A percentile compares a stretch with the other conserved stretches of the same genome.
These are phyloP conservation scores for Diuraphis noxia DNA, from an alignment of 1,140 invertebrate genomes.

Conservation along the genomic window DNA sequence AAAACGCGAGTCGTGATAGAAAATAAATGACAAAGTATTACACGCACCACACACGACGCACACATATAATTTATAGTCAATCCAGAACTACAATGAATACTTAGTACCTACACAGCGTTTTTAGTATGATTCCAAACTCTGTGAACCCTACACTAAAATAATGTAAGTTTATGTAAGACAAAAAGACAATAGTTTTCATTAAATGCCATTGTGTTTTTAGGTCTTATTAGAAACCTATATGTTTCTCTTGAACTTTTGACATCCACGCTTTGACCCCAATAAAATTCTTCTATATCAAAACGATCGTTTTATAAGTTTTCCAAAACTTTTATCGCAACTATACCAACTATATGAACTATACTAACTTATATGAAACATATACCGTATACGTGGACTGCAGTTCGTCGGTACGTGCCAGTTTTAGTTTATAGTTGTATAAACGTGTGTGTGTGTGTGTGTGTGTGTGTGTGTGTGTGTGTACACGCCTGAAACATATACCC, in stretches of 20 bases:
- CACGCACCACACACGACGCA: too few relatives aligned
- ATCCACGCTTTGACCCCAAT: neutral
- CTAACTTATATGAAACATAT: neutral
- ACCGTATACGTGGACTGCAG: neutral
- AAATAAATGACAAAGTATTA: neutral
- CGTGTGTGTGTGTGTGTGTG: neutral
- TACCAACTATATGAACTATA: neutral
- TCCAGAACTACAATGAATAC: neutral
- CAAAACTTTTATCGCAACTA: neutral
- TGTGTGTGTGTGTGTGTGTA: neutral
- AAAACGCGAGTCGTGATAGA: neutral
- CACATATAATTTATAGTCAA: neutral
- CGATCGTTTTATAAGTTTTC: constrained; percentile 8
- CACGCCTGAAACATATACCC: neutral
- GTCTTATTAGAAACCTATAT: neutral
- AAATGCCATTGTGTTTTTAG: neutral
- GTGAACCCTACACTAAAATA: neutral
- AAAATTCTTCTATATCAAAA: neutral
- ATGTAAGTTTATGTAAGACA: neutral
- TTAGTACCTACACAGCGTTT: neutral
- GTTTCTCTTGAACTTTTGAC: neutral
- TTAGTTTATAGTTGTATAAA: neutral
- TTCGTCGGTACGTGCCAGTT: neutral
- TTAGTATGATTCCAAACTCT: neutral
- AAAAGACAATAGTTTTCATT: constrained; percentile 22